These are phyloP conservation scores for Eulithis prunata DNA, from an alignment of 2,888 invertebrate genomes.

Conservation along the genomic window DNA sequence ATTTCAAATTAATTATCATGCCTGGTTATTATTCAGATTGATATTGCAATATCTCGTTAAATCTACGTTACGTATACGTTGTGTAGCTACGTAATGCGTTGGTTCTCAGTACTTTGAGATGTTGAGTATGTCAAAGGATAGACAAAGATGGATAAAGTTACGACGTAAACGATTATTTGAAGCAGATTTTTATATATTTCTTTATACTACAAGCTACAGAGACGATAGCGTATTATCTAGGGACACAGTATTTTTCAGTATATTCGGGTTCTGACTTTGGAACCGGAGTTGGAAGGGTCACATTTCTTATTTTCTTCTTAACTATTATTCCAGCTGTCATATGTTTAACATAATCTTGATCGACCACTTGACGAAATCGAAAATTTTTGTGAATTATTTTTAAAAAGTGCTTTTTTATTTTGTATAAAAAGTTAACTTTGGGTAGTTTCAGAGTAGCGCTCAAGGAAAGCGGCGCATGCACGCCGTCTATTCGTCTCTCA, in stretches of 20 bases:
- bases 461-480: constrained; percentile 1
- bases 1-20: constrained; percentile 12
- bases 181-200: background rate
- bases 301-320: too few relatives aligned
- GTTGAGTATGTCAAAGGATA: constrained; percentile 11
- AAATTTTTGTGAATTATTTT: too few relatives aligned
- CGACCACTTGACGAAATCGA: too few relatives aligned
- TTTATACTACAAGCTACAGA: background rate
- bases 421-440: too few relatives aligned
- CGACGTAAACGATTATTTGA: background rate
- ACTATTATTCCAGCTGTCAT: too few relatives aligned
- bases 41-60: constrained; percentile 12
- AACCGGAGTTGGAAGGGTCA: too few relatives aligned
- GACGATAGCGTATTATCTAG: too few relatives aligned
- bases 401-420: too few relatives aligned
- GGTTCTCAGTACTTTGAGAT: constrained; percentile 4
- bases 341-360: too few relatives aligned
- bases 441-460: constrained; percentile 8
- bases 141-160: constrained; percentile 6
- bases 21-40: constrained; percentile 2
- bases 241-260: too few relatives aligned
- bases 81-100: constrained; percentile 2
- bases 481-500: constrained; percentile 21
- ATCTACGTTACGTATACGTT: constrained; percentile 9
- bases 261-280: too few relatives aligned